A percentile compares a stretch with the other conserved stretches of the same genome.
phyloP scores from a whole-genome alignment of 2,797 vertebrate genomes.

The Crocodylus rhombifer region DNA sequence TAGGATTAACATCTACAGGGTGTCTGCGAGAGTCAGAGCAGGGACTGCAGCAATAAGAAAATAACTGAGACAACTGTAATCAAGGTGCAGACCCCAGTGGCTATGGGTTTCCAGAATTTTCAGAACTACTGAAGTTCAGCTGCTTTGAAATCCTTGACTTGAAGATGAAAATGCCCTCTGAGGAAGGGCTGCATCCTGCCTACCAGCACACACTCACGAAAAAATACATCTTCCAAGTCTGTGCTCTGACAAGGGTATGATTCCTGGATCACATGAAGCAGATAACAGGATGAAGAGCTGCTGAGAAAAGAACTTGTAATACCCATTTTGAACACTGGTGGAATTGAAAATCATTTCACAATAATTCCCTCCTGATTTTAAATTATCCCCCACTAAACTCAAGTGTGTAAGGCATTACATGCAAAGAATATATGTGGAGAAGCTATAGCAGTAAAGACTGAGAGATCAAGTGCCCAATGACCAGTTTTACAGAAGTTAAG shows the following conservation, averaged over 20 bases:
- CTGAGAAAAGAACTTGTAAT: slow-evolving; percentile 22
- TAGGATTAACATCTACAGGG: too few species aligned
- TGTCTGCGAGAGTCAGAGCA: not conserved
- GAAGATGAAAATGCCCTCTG: not conserved
- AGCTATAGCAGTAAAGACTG: not conserved
- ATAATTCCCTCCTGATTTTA: not conserved
- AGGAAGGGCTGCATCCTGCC: not conserved
- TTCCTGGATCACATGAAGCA: not conserved
- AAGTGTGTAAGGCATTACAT: slow-evolving; percentile 8
- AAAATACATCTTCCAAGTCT: too few species aligned
- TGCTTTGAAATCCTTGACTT: rapidly evolving
- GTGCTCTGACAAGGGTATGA: too few species aligned
- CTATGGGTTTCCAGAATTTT: not conserved
- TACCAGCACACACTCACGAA: not conserved
- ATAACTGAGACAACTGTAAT: not conserved
- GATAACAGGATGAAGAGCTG: slow-evolving; percentile 25
- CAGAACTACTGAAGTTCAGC: rapidly evolving
- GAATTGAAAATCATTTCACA: not conserved
- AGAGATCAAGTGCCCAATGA: not conserved
- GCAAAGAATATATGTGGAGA: not conserved
- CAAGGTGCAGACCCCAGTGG: rapidly evolving
- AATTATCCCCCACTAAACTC: slow-evolving; percentile 6
- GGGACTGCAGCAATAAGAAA: not conserved
- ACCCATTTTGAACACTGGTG: not conserved
- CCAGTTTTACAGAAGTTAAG: not conserved